Evolutionary conservation across 2,888 invertebrate genomes (phyloP).

Genomic region (Plagodis pulveraria): DNA sequence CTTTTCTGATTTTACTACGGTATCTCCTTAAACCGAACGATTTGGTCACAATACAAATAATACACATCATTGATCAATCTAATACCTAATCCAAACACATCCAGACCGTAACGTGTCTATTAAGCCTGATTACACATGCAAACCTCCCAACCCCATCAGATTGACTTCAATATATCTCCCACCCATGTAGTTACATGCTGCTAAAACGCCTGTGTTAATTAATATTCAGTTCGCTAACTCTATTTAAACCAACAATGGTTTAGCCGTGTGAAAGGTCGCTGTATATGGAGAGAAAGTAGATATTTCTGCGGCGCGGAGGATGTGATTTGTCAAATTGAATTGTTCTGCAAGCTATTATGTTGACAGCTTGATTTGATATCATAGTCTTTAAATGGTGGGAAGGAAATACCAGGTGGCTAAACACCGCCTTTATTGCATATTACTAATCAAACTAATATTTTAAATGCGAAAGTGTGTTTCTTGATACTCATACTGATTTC

Average conservation of each 20-base stretch:
- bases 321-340: slow-evolving; percentile 16
- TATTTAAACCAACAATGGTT: slow-evolving; percentile 27
- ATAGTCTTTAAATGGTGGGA: not conserved
- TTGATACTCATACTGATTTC: no score
- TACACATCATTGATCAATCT: slow-evolving; percentile 2
- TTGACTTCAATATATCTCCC: slow-evolving; percentile 30
- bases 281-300: slow-evolving; percentile 36
- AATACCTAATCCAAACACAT: slow-evolving; percentile 17
- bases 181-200: slow-evolving; percentile 18
- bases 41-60: no score
- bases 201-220: slow-evolving; percentile 19
- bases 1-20: no score
- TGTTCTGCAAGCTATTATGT: slow-evolving; percentile 8
- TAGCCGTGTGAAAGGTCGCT: slow-evolving; percentile 33
- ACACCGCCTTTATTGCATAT: no score
- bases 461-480: no score
- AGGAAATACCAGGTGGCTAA: no score
- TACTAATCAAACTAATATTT: no score
- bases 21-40: no score
- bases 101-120: slow-evolving; percentile 20
- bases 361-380: slow-evolving; percentile 4
- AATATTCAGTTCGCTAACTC: slow-evolving; percentile 30
- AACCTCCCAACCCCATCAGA: slow-evolving; percentile 29
- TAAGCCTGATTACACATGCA: slow-evolving; percentile 35
- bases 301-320: slow-evolving; percentile 12